phyloP scores from a whole-genome alignment of 1,140 invertebrate genomes.

The Melitaea cinxia region DNA sequence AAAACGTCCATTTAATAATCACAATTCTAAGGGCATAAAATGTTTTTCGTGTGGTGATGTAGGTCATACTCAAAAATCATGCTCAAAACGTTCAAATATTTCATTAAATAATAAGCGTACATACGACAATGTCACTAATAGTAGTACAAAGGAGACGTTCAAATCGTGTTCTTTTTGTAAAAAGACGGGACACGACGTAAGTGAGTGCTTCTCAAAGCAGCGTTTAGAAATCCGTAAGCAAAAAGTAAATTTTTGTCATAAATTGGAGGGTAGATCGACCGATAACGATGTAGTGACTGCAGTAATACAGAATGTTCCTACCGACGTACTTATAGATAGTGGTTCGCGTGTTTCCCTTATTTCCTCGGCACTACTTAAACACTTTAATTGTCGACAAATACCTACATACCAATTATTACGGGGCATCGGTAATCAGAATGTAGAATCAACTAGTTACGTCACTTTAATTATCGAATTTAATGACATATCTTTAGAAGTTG shows the following conservation, averaged over 20 bases:
- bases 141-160: too few relatives aligned
- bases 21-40: neutral
- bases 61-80: conserved; percentile 1
- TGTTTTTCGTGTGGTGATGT: conserved; percentile 6
- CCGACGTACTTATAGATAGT: conserved; percentile 36
- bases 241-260: conserved; percentile 17
- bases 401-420: conserved; percentile 25
- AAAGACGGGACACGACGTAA: conserved; percentile 3
- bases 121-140: too few relatives aligned
- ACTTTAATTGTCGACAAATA: conserved; percentile 24
- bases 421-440: conserved; percentile 36
- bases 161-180: conserved; percentile 19
- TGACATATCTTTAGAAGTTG: conserved; percentile 37
- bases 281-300: neutral
- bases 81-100: neutral
- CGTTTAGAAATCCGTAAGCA: neutral
- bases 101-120: neutral
- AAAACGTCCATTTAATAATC: neutral
- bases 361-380: conserved; percentile 25
- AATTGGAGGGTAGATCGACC: neutral
- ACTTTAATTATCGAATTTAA: conserved; percentile 35
- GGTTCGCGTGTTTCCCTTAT: conserved; percentile 42
- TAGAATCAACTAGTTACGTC: conserved; percentile 30
- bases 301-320: conserved; percentile 4
- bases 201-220: conserved; percentile 12